Base-by-base conservation (phyloP, 2,888 invertebrate genomes). In the Chesias legatella region DNA sequence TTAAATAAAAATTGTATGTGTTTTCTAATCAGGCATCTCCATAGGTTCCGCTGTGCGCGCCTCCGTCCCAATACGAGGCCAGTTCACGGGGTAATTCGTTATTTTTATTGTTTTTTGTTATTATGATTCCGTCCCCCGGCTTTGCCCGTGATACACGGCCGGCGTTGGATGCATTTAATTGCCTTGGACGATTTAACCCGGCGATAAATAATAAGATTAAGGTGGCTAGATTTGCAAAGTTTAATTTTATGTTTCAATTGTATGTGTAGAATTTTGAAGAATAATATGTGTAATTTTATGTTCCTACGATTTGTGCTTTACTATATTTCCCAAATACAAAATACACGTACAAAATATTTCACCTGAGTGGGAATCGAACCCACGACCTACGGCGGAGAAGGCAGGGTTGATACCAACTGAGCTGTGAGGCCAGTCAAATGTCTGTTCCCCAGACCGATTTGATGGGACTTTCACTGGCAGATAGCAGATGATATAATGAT, bases 61-160 rank as follows among this genome's bases (percentile, higher is more conserved):
- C 72, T 72, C 68, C 55, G 64, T 67, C 69, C 77, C 77, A 65
- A 79, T 78, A 71, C 80, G 55, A 73, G 74, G 77, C 62, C 70
- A 78, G 80, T 82, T 79, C 83, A 70, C 79, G 77, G 78, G 72
- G 82, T 81, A 80, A 86, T 88, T 80, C 82, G 82, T 88, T 88
- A 88, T 84, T 88, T 88, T 88, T 86, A 86, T 88, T 85, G 85
- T 86, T 88, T 86, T 86, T 86, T 85, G 83, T 88, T 88, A 86
- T 86, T 86, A 86, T 86, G 84, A 82, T 84, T 75, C 80, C 79
- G 81, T 82, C 85, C 79, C 73, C 70, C 66, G 81, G 85, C 81
- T 85, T 85, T 84, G 79, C 64, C 60, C 66, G 68, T 86, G 84
- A 86, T 84, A 78, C 84, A 86, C 77, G 68, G 73, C 68, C 59